phyloP scores from a whole-genome alignment of 2,113 vertebrate genomes.

The Dicrurus megarhynchus region DNA sequence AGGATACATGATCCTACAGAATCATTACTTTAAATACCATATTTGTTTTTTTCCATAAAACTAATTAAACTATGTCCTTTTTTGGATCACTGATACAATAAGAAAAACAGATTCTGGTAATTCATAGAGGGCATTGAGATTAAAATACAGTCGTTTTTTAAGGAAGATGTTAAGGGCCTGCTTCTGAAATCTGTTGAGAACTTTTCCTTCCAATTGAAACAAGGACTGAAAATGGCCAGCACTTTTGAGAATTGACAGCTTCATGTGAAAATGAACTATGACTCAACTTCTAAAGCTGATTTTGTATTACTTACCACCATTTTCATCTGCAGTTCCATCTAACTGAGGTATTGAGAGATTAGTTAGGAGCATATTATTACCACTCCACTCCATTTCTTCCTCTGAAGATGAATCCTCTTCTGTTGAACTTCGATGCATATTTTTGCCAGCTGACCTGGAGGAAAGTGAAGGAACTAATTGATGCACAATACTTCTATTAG shows the following conservation, averaged over 20 bases:
- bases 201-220: not conserved
- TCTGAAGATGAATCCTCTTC: conserved; percentile 89
- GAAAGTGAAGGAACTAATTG: conserved; percentile 12
- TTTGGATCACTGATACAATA: not conserved
- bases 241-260: not conserved
- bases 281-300: not conserved
- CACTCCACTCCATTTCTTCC: conserved; percentile 94
- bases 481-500: not conserved
- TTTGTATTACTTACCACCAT: conserved; percentile 82
- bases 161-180: not conserved
- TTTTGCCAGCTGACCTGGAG: conserved; percentile 77
- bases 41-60: not conserved
- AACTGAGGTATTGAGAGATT: conserved; percentile 95
- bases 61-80: not conserved
- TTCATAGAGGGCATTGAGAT: not conserved
- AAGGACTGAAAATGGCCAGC: not conserved
- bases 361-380: conserved; percentile 80
- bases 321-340: conserved; percentile 96
- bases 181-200: not conserved
- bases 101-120: not conserved
- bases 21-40: not conserved
- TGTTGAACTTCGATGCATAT: conserved; percentile 77
- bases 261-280: not conserved
- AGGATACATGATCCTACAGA: not conserved
- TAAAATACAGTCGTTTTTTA: not conserved